Base-by-base conservation (phyloP, 2,888 invertebrate genomes). In the Synergus itoensis region DNA sequence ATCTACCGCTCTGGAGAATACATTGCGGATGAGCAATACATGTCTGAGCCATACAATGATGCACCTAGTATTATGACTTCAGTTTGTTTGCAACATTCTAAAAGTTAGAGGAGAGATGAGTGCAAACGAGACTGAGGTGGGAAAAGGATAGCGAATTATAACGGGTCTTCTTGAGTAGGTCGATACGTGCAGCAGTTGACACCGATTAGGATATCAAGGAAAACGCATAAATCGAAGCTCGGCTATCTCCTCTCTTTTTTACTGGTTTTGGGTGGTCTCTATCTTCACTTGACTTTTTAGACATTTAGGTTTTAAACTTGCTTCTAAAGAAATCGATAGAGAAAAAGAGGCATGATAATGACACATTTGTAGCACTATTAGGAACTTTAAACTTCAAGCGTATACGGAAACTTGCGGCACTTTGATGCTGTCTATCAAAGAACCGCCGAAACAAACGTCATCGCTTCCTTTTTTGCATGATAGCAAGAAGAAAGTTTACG, bases 111-210 rank as follows among this genome's bases (percentile, higher is more conserved):
- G 45, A 73, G 73, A 45, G 21, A 73, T 48, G 45, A 48, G 48
- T 43, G 40, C 16, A 45, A 48, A 48, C 21, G 48, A 16, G 43
- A 73, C 16, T 8, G 48, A 64, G 14, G 77, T 64, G 18, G 45
- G 63, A 81, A 78, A 81, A 78, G 60, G 79, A 80, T 77, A 79
- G 75, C 12, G 79, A 86, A 86, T 85, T 85, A 87, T 92, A 92
- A 91, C 91, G 91, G 91, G 87, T 89, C 89, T 89, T 88, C 82
- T 81, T 87, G 88, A 91, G 91, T 91, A 91, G 91, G 91, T 90
- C 91, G 91, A 89, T 91, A 89, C 90, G 89, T 91, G 91, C 90
- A 90, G 89, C 89, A 86, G 88, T 90, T 88, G 89, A 90, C 89
- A 90, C 88, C 88, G 90, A 91, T 92, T 92, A 91, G 91, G 87